phyloP scores from a whole-genome alignment of 2,113 vertebrate genomes.

The Prionailurus bengalensis region DNA sequence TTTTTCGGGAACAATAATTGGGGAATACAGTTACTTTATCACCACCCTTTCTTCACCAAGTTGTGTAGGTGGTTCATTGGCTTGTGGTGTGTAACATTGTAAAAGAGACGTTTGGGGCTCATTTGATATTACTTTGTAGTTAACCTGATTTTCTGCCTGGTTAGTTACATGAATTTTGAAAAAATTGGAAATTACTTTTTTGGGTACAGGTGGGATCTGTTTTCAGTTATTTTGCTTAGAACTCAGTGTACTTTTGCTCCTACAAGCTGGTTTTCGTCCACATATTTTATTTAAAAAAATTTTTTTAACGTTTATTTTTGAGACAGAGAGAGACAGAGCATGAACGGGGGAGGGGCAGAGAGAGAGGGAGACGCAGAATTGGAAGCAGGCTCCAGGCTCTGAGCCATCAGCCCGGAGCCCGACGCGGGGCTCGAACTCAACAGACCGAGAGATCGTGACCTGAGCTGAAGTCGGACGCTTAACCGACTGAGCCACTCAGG shows the following conservation, averaged over 20 bases:
- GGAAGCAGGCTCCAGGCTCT: too few relatives aligned
- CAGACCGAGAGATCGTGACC: too few relatives aligned
- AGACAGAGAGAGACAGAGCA: too few relatives aligned
- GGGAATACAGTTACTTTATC: not conserved
- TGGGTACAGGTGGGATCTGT: not conserved
- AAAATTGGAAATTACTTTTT: not conserved
- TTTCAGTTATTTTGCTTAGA: slow-evolving; percentile 23
- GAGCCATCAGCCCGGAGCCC: too few relatives aligned
- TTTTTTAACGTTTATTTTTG: not conserved
- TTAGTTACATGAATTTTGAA: slow-evolving; percentile 29
- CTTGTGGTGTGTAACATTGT: not conserved
- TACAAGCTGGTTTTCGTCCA: not conserved
- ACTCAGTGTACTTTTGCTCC: not conserved
- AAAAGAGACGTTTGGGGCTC: not conserved
- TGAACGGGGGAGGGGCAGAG: too few relatives aligned
- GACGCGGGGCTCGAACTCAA: too few relatives aligned
- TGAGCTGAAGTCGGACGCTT: too few relatives aligned
- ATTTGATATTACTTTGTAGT: not conserved
- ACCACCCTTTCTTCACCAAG: not conserved
- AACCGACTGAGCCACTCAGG: too few relatives aligned
- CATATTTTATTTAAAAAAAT: not conserved
- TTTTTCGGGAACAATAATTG: not conserved
- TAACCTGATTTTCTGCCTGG: slow-evolving; percentile 12
- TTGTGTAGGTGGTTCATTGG: not conserved
- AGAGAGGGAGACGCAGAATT: too few relatives aligned